Conservation (phyloP, 2,888 invertebrate genomes). For the Sthenelais limicola region DNA sequence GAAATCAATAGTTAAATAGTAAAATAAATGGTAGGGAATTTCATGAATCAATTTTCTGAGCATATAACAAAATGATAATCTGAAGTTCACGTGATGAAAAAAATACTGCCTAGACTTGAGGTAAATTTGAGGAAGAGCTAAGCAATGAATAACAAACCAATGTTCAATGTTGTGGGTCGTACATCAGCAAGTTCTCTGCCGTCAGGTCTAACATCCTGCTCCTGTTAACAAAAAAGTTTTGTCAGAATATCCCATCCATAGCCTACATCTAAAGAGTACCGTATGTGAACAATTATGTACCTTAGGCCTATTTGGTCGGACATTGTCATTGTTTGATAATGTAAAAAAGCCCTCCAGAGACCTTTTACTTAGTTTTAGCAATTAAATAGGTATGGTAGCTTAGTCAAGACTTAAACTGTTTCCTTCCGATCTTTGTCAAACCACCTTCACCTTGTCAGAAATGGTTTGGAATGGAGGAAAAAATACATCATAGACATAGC, state of each 20-base stretch:
- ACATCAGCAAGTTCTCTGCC: slow-evolving; percentile 82
- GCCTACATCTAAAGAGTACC: not conserved
- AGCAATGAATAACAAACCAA: slow-evolving; percentile 70
- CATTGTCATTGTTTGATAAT: too few species aligned
- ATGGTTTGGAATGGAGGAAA: too few species aligned
- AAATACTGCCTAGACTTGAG: not conserved
- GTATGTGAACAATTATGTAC: not conserved
- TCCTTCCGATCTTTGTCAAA: too few species aligned
- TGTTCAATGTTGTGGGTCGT: slow-evolving; percentile 79
- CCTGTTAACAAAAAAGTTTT: slow-evolving; percentile 68
- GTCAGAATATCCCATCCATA: too few species aligned
- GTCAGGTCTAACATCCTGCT: slow-evolving; percentile 82
- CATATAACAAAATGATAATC: too few species aligned
- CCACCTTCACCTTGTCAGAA: too few species aligned
- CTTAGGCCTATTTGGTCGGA: too few species aligned
- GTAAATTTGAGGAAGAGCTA: not conserved
- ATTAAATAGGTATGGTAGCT: too few species aligned
- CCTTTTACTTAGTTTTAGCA: too few species aligned
- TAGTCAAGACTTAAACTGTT: too few species aligned
- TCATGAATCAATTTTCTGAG: slow-evolving; percentile 79
- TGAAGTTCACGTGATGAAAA: not conserved
- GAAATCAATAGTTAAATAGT: slow-evolving; percentile 9
- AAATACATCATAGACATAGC: too few species aligned
- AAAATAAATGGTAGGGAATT: slow-evolving; percentile 53
- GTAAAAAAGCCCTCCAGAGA: too few species aligned